phyloP scores from a whole-genome alignment of 2,797 vertebrate genomes.

The Aphelocoma californica region DNA sequence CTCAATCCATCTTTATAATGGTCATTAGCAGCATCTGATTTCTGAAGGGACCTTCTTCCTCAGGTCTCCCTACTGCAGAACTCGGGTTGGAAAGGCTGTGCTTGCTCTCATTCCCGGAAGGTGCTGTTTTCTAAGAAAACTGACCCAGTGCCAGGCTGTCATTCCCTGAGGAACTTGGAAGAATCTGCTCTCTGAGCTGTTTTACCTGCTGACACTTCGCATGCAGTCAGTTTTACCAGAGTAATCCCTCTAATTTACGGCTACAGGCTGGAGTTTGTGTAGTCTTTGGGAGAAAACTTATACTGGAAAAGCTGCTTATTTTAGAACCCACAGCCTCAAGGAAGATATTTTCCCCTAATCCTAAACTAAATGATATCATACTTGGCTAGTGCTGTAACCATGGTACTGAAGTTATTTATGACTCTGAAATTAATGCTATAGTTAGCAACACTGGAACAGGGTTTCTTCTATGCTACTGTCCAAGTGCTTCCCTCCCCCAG shows the following conservation, averaged over 20 bases:
- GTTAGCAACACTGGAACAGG: conserved; percentile 61
- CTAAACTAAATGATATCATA: conserved; percentile 67
- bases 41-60: background rate
- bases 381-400: conserved; percentile 61
- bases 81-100: fast-evolving
- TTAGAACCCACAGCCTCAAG: conserved; percentile 55
- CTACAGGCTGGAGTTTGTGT: conserved; percentile 16
- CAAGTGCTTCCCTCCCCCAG: conserved; percentile 22
- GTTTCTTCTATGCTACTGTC: conserved; percentile 61
- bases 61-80: background rate
- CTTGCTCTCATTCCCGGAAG: background rate
- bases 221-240: background rate
- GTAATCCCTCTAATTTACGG: conserved; percentile 2
- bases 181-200: background rate
- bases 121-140: conserved; percentile 4
- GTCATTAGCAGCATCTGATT: background rate
- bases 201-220: conserved; percentile 9
- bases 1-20: background rate
- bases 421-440: conserved; percentile 63
- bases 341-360: conserved; percentile 64
- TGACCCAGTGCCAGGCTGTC: background rate
- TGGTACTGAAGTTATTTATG: conserved; percentile 62
- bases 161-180: background rate
- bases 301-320: conserved; percentile 62
- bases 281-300: conserved; percentile 53